Evolutionary conservation across 1,140 invertebrate genomes (phyloP), one percentile per base, ranked within the genome.

Genomic region (Drosophila mauritiana): DNA sequence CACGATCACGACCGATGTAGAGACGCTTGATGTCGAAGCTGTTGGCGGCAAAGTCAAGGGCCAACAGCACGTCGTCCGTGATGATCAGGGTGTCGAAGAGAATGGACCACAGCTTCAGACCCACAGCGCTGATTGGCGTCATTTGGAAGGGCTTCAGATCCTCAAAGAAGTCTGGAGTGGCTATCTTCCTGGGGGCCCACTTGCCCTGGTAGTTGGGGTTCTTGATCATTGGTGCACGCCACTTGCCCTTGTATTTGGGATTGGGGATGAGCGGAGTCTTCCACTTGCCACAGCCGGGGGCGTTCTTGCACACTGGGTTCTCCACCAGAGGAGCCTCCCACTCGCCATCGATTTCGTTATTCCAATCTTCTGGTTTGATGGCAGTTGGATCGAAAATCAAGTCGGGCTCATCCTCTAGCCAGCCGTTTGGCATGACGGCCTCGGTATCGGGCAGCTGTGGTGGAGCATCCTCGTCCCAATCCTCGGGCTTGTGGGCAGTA

Each of bases 91-190:
- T 99, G 93, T 99, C 99, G 93, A 98, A 99, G 43, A 97, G 93
- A 80, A 99, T 99, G 0, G 98, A 98, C 99, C 99, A 99, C 39
- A 99, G 93, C 92, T 99, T 98, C 91, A 99, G 95, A 37, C 98
- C 98, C 74, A 99, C 93, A 62, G 98, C 98, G 84, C 94, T 94
- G 93, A 99, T 97, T 15, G 98, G 93, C 22, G 96, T 96, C 97
- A 99, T 97, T 84, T 68, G 74, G 93, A 98, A 99, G 36, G 99
- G 98, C 63, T 96, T 93, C 36, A 96, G 94, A 92, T 99, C 98
- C 80, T 98, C 96, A 93, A 97, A 99, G 93, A 95, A 99, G 91
- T 98, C 94, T 1, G 98, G 98, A 94, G 99, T 99, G 40, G 95
- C 94, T 70, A 99, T 97, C 54, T 95, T 95, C 64, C 94, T 94